These are phyloP conservation scores for Aurelia sp. DNA, from an alignment of 30 jellyfish, hydroid and myxozoan genomes.

Conservation along the genomic window DNA sequence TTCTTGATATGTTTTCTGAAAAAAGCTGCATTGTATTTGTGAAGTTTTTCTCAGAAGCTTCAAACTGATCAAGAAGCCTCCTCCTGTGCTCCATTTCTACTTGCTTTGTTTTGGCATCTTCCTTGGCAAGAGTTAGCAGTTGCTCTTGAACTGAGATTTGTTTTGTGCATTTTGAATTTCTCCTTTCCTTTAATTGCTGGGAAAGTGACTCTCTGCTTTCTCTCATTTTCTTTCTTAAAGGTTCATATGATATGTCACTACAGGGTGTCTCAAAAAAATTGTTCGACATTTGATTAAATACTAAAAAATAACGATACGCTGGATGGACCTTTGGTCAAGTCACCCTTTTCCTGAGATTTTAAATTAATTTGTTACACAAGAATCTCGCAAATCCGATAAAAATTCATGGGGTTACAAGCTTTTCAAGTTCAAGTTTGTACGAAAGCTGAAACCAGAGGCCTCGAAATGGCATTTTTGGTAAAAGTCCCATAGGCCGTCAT, in stretches of 20 bases:
- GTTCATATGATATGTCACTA: slow-evolving; percentile 2
- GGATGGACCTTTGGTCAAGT: no score
- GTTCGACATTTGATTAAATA: no score
- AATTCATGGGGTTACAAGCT: no score
- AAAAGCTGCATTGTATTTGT: slow-evolving; percentile 9
- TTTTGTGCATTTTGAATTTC: slow-evolving; percentile 26
- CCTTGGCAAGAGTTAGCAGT: slow-evolving; percentile 18
- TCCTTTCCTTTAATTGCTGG: slow-evolving; percentile 35
- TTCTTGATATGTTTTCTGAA: neutral
- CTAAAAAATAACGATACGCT: no score
- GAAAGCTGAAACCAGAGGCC: no score
- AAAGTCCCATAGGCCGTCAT: no score
- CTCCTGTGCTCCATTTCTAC: slow-evolving; percentile 23
- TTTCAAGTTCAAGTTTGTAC: no score
- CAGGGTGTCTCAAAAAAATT: no score
- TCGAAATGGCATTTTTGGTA: no score
- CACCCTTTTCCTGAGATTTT: no score
- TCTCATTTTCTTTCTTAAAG: slow-evolving; percentile 22
- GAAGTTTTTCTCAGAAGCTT: slow-evolving; percentile 17
- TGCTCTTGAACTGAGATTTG: slow-evolving; percentile 37
- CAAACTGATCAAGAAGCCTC: slow-evolving; percentile 30
- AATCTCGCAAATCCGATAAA: no score
- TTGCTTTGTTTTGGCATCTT: slow-evolving; percentile 11
- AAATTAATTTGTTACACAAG: no score
- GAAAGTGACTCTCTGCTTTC: slow-evolving; percentile 9